These are phyloP conservation scores for Amyelois transitella DNA, from an alignment of 1,140 invertebrate species.

Conservation along the genomic window DNA sequence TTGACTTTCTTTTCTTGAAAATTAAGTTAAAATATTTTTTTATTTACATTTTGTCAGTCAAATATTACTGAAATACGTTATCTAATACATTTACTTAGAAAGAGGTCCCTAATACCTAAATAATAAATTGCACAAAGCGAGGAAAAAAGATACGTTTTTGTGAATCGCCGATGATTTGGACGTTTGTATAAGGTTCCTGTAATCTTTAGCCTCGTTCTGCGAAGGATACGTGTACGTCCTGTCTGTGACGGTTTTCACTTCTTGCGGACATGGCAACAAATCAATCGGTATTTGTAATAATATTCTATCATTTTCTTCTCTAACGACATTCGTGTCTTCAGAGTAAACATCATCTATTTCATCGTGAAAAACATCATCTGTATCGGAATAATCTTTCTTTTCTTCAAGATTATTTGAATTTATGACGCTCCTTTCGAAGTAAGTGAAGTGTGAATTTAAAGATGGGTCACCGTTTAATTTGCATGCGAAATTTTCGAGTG, in stretches of 20 bases:
- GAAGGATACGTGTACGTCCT: slow-evolving; percentile 74
- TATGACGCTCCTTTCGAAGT: slow-evolving; percentile 46
- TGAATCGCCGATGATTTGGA: slow-evolving; percentile 17
- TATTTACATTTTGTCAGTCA: neutral
- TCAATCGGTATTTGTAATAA: slow-evolving; percentile 79
- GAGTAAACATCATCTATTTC: slow-evolving; percentile 54
- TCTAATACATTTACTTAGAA: too few species aligned
- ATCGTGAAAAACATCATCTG: slow-evolving; percentile 49
- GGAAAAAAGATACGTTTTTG: slow-evolving; percentile 6
- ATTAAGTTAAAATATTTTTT: too few species aligned
- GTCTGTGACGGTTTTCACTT: slow-evolving; percentile 76
- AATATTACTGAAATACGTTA: neutral
- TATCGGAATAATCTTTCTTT: slow-evolving; percentile 41
- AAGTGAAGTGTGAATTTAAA: slow-evolving; percentile 50
- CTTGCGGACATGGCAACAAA: slow-evolving; percentile 79
- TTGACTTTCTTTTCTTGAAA: too few species aligned
- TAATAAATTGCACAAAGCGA: slow-evolving; percentile 14
- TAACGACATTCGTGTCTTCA: slow-evolving; percentile 52
- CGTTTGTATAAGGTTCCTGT: slow-evolving; percentile 60
- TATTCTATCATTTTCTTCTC: slow-evolving; percentile 54
- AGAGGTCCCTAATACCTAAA: slow-evolving; percentile 6
- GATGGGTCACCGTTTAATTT: slow-evolving; percentile 49
- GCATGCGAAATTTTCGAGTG: slow-evolving; percentile 76
- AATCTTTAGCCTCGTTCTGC: slow-evolving; percentile 70
- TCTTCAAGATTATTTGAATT: slow-evolving; percentile 43